Base-by-base conservation (phyloP, 23 tunicate genomes). In the Halocynthia roretzi region DNA sequence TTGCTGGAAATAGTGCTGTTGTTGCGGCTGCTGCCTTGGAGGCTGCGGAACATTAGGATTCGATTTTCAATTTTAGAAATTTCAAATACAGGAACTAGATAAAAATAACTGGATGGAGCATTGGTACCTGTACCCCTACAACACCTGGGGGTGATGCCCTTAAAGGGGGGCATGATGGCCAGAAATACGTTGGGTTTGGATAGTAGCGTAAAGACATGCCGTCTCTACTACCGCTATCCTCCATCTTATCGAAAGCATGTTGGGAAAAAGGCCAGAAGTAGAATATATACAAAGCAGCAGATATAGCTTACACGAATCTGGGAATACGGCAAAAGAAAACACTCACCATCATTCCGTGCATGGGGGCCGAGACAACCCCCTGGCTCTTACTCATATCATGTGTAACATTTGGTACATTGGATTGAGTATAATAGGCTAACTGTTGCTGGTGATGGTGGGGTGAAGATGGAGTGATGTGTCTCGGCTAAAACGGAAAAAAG, bases 271-370 rank as follows among this genome's bases (percentile, higher is more conserved):
- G 31, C 10, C 10, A 20, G 17, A 15, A 58, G 15, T 15, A 15
- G 17, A 58, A 14, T 58, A 14, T 58, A 58, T 58, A 58, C 63
- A 15, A 58, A 58, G 4, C 15, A 58, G 17, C 63, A 58, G 15
- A 15, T 2, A 58, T 58, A 14, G 17, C 63, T 58, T 58, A n/a
- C 63, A 58, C 17, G 17, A 58, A 58, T 21, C 21, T 11, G 23
- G 71, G 22, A 15, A 2, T 60, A 15, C 17, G 2, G 64, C 64
- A 60, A 31, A 1, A 31, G 44, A 31, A 31, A 18, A 68, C 62
- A 54, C 78, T 74, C n/a, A 74, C 78, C 78, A 74, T 74, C 78
- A 74, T 74, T 10, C 70, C 70, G 31, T 40, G 22, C 10, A 64
- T 62, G 18, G 78, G 62, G 22, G 64, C 64, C 15, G 78, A 53